Evolutionary conservation across 2,888 invertebrate species (phyloP).

Genomic region (Hypselothyrea guttata): DNA sequence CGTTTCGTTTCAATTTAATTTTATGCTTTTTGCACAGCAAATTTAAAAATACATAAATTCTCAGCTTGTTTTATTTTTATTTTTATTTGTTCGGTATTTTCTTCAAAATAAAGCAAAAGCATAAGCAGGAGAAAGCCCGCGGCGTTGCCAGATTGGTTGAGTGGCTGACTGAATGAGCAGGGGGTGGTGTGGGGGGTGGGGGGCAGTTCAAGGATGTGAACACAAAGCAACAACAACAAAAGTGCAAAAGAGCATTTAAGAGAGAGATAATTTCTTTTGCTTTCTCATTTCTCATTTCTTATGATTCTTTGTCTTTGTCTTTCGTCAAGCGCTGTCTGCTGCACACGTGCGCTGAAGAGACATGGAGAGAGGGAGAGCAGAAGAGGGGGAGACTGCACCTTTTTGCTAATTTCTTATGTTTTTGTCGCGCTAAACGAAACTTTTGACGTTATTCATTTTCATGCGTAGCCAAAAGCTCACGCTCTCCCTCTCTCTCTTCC

Average conservation of each 20-base stretch:
- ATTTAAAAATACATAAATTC: slow-evolving; percentile 68
- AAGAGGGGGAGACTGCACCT: slow-evolving; percentile 25
- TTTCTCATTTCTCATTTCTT: slow-evolving; percentile 15
- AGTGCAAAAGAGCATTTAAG: background rate
- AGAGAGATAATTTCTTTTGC: slow-evolving; percentile 38
- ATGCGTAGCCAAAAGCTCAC: slow-evolving; percentile 51
- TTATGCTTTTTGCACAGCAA: slow-evolving; percentile 52
- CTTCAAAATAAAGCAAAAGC: slow-evolving; percentile 41
- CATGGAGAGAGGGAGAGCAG: background rate
- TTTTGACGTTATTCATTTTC: slow-evolving; percentile 57
- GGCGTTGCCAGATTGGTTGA: slow-evolving; percentile 22
- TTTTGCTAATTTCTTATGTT: slow-evolving; percentile 61
- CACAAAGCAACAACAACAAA: slow-evolving; percentile 18
- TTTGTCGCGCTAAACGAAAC: slow-evolving; percentile 45
- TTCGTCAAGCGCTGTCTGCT: slow-evolving; percentile 26
- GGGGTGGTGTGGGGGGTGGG: slow-evolving; percentile 1
- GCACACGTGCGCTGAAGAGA: slow-evolving; percentile 40
- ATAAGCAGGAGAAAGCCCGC: slow-evolving; percentile 34
- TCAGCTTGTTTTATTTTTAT: background rate
- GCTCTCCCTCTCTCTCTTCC: slow-evolving; percentile 14
- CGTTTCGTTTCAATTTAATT: slow-evolving; percentile 37
- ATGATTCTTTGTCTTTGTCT: slow-evolving; percentile 10
- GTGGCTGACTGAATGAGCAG: slow-evolving; percentile 14
- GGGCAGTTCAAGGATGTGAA: slow-evolving; percentile 37
- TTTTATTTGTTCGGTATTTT: too few species aligned